Evolutionary conservation across 2,888 invertebrate species (phyloP).

Genomic region (Mythimna vitellina): DNA sequence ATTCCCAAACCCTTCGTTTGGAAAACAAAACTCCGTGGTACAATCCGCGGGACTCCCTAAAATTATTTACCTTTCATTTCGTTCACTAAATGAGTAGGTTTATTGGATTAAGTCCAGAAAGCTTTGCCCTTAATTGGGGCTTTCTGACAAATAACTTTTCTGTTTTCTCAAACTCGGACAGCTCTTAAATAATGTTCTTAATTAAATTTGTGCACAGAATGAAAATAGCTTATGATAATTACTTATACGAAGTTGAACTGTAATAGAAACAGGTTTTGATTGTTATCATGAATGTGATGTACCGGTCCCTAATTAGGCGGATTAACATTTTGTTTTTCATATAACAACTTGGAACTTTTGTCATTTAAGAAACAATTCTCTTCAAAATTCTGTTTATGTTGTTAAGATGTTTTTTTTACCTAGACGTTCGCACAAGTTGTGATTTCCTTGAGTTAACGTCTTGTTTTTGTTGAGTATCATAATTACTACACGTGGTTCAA

Average conservation of each 20-base stretch:
- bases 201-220: slow-evolving; percentile 85
- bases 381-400: too few relatives aligned
- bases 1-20: slow-evolving; percentile 68
- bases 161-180: slow-evolving; percentile 89
- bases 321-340: slow-evolving; percentile 12
- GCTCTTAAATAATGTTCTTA: slow-evolving; percentile 87
- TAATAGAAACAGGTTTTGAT: slow-evolving; percentile 29
- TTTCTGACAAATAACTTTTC: slow-evolving; percentile 89
- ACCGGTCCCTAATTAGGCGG: slow-evolving; percentile 8
- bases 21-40: slow-evolving; percentile 76
- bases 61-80: slow-evolving; percentile 89
- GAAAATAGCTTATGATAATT: slow-evolving; percentile 75
- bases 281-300: slow-evolving; percentile 50
- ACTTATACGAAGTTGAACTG: slow-evolving; percentile 49
- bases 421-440: too few relatives aligned
- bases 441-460: too few relatives aligned
- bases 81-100: slow-evolving; percentile 89
- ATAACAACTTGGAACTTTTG: background rate
- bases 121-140: slow-evolving; percentile 90
- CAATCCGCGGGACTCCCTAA: slow-evolving; percentile 78
- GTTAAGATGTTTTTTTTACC: too few relatives aligned
- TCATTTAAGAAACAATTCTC: background rate
- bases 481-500: too few relatives aligned
- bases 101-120: slow-evolving; percentile 90
- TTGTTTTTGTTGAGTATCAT: too few relatives aligned